Conservation (phyloP, 2,113 vertebrate genomes). For the Propithecus coquereli region DNA sequence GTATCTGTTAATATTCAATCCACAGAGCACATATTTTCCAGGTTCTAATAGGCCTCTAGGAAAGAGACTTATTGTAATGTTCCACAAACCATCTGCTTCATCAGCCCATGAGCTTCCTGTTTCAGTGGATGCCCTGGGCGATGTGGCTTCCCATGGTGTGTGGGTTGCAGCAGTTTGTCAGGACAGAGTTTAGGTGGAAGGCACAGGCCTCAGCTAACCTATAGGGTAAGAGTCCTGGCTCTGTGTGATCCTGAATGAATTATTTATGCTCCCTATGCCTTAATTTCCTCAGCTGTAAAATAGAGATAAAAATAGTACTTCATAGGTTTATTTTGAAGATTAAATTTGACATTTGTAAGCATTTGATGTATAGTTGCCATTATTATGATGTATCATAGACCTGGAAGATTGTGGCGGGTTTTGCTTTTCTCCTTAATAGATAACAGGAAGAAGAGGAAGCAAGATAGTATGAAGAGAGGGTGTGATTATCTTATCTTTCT, state of each 20-base stretch:
- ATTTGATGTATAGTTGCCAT: not conserved
- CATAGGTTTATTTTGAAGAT: not conserved
- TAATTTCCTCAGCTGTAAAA: not conserved
- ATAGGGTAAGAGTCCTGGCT: not conserved
- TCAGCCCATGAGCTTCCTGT: not conserved
- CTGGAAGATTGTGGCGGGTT: not conserved
- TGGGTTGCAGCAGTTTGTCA: not conserved
- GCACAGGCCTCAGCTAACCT: not conserved
- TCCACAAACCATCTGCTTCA: not conserved
- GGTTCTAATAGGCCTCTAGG: not conserved
- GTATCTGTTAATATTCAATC: constrained; percentile 27
- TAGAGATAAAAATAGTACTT: not conserved
- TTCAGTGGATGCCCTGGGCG: not conserved
- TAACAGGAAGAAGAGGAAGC: not conserved
- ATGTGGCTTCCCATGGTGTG: not conserved
- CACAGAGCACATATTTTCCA: not conserved
- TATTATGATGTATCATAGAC: not conserved
- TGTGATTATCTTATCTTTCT: not conserved
- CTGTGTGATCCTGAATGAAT: not conserved
- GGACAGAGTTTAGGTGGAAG: not conserved
- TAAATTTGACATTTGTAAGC: not conserved
- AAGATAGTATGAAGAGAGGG: not conserved
- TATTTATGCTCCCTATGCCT: not conserved
- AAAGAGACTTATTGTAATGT: not conserved
- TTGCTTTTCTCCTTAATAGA: not conserved